Evolutionary conservation across 2,888 invertebrate genomes (phyloP).

Genomic region (Leptogaster cylindrica): DNA sequence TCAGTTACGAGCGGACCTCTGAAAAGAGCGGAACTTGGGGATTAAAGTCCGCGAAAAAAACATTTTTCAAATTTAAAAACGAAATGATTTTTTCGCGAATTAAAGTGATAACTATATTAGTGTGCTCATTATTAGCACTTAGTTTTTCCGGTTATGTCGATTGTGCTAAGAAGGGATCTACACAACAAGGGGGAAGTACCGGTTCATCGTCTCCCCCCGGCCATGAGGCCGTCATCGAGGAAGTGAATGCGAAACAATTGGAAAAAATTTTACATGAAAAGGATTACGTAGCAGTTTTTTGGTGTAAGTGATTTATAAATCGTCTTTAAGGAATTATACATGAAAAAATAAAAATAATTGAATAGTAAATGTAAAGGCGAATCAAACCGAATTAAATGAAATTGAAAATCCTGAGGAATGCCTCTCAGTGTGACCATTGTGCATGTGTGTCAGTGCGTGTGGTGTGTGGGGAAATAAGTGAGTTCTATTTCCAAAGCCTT

Average conservation of each 20-base stretch:
- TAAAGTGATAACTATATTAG: conserved; percentile 60
- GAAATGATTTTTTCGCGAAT: conserved; percentile 61
- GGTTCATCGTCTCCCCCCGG: conserved; percentile 54
- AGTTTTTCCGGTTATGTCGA: conserved; percentile 62
- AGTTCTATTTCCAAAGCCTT: conserved; percentile 45
- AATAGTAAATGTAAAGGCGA: too few relatives aligned
- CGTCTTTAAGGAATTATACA: not conserved
- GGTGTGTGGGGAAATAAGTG: conserved; percentile 29
- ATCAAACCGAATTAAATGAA: too few relatives aligned
- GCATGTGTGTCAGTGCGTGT: conserved; percentile 19
- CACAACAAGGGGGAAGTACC: conserved; percentile 47
- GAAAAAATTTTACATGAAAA: conserved; percentile 87
- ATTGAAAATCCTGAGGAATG: not conserved
- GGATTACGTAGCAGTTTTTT: conserved; percentile 94
- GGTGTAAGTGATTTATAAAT: conserved; percentile 81
- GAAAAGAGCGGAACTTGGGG: conserved; percentile 62
- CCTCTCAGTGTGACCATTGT: conserved; percentile 9
- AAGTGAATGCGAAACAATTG: conserved; percentile 91
- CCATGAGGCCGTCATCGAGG: conserved; percentile 84
- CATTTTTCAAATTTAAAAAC: conserved; percentile 50
- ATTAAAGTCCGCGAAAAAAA: conserved; percentile 62
- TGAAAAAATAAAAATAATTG: conserved; percentile 5
- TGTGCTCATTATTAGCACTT: conserved; percentile 60
- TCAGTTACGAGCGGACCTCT: conserved; percentile 64
- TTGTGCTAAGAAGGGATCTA: conserved; percentile 57